Evolutionary conservation across 2,888 invertebrate genomes (phyloP).

Genomic region (Cryptocheilus praepositus): DNA sequence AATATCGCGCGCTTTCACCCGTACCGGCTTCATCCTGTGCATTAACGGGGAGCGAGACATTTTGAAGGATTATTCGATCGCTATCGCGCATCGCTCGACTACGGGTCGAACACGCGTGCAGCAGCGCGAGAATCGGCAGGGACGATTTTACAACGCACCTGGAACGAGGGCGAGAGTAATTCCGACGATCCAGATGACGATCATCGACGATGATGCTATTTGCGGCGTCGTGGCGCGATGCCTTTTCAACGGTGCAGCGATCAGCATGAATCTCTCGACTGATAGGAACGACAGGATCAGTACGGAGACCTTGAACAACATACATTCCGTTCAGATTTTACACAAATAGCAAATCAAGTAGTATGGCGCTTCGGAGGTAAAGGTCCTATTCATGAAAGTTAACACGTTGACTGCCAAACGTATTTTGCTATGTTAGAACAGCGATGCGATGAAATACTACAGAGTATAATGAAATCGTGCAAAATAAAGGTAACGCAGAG

Average conservation of each 20-base stretch:
- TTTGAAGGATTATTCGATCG: background rate
- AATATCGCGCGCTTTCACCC: background rate
- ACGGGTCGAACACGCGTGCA: background rate
- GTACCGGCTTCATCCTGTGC: background rate
- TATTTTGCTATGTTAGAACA: no score
- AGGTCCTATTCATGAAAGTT: no score
- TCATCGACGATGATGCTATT: slow-evolving; percentile 76
- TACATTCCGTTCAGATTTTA: background rate
- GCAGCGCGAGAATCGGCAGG: background rate
- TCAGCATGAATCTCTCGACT: slow-evolving; percentile 81
- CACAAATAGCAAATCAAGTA: no score
- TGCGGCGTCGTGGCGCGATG: slow-evolving; percentile 77
- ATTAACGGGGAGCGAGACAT: background rate
- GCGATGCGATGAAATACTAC: no score
- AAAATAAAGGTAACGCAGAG: no score
- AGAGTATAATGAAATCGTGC: no score
- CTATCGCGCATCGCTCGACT: background rate
- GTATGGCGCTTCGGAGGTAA: no score
- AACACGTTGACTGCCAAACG: no score
- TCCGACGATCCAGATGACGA: slow-evolving; percentile 80
- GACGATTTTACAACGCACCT: slow-evolving; percentile 63
- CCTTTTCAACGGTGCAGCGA: slow-evolving; percentile 79
- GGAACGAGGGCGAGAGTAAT: slow-evolving; percentile 81
- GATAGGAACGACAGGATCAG: slow-evolving; percentile 83
- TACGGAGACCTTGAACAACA: slow-evolving; percentile 77